Evolutionary conservation across 2,113 vertebrate species (phyloP).

Genomic region (Hyla sarda): DNA sequence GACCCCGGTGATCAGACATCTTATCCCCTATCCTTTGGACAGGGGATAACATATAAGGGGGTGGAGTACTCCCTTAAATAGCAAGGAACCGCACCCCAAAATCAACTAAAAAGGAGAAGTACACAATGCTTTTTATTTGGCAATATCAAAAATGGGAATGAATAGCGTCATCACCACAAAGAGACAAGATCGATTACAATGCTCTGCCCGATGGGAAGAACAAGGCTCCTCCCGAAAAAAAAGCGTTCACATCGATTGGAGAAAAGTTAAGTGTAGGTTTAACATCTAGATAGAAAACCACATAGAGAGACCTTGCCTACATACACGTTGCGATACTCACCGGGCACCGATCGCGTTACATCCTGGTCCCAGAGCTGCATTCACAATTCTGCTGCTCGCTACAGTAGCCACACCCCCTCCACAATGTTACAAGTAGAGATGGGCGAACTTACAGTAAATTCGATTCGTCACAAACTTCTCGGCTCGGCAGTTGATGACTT

Average conservation of each 20-base stretch:
- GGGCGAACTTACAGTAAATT: too few species aligned
- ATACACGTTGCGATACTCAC: background rate
- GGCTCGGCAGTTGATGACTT: too few species aligned
- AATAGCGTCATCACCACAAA: constrained; percentile 5
- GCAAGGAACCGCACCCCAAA: background rate
- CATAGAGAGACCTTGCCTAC: background rate
- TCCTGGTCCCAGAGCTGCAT: background rate
- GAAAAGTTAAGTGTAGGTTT: background rate
- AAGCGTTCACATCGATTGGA: background rate
- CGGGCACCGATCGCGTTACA: background rate
- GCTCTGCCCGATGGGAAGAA: background rate
- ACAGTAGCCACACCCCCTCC: background rate
- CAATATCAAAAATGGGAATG: background rate
- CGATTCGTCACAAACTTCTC: too few species aligned
- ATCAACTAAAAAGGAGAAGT: background rate
- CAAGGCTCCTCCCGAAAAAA: background rate
- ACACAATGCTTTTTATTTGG: background rate
- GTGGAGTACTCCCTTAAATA: too few species aligned
- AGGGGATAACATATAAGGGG: too few species aligned
- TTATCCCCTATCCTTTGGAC: too few species aligned
- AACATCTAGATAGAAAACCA: background rate
- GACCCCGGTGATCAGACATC: too few species aligned
- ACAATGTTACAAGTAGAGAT: too few species aligned
- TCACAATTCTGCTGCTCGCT: background rate
- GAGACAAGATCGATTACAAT: background rate